phyloP scores from a whole-genome alignment of 2,888 invertebrate species.

The Cephus nigrinus region DNA sequence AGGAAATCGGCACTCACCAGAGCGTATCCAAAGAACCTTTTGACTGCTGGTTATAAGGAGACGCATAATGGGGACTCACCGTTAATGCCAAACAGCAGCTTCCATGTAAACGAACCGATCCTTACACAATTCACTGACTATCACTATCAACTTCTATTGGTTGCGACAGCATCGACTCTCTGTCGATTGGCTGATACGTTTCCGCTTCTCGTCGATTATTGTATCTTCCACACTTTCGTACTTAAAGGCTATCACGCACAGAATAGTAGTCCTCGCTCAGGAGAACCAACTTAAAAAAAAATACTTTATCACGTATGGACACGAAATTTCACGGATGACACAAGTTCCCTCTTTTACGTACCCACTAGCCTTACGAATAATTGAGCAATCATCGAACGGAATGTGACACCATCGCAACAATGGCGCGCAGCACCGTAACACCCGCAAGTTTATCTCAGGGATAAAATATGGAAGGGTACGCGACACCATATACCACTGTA shows the following conservation, averaged over 20 bases:
- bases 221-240: background rate
- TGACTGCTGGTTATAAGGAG: slow-evolving; percentile 22
- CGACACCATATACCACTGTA: background rate
- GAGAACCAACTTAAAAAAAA: background rate
- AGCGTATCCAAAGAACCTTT: slow-evolving; percentile 12
- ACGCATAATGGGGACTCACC: slow-evolving; percentile 49
- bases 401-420: background rate
- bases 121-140: slow-evolving; percentile 55
- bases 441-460: background rate
- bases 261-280: background rate
- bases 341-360: background rate
- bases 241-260: background rate
- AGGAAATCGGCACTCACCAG: slow-evolving; percentile 4
- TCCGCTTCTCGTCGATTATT: background rate
- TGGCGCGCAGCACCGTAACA: background rate
- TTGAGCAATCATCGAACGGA: slow-evolving; percentile 40
- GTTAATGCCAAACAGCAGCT: slow-evolving; percentile 47
- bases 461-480: background rate
- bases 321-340: slow-evolving; percentile 1
- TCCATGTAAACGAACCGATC: slow-evolving; percentile 43
- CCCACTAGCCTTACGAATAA: slow-evolving; percentile 31
- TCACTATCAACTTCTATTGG: slow-evolving; percentile 38
- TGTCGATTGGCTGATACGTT: background rate
- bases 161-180: background rate
- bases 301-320: background rate